Evolutionary conservation across 2,888 invertebrate species (phyloP), one percentile per base, ranked within the genome.

Genomic region (Aleiodes alternator): DNA sequence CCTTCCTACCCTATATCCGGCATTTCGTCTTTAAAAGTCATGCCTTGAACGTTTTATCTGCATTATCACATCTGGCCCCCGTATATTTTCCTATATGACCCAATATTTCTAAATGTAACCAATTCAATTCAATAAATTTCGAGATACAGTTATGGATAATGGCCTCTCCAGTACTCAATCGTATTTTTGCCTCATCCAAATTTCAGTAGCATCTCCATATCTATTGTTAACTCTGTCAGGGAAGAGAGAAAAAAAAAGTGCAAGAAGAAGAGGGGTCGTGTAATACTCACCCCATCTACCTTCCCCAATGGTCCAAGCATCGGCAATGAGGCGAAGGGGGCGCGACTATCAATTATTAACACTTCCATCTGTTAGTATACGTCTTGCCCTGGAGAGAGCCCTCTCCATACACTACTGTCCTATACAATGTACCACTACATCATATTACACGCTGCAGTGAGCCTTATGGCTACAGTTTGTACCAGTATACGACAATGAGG

Each of bases 281-380:
- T n/a, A 64, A 71, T 68, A 56, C 72, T 57, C 76, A 51, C 56
- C 79, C 79, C 77, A 76, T 78, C 74, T 59, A 72, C 56, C 16
- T 69, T 14, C 76, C 79, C 72, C 74, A 69, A 53, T 53, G 14
- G 66, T 73, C 48, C 72, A 59, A 55, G 70, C 76, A 78, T 76
- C 76, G 73, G 73, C 71, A 59, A 73, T 69, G 69, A 31, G 43
- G 43, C 43, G 70, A 83, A 80, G 81, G 85, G 87, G 88, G 85
- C 86, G 84, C 84, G 86, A 86, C 85, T 84, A 88, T 88, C 87
- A 87, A 88, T 88, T 88, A 88, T 88, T 88, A 88, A 88, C 87
- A 88, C 87, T 85, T 88, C 88, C 88, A 88, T 88, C 88, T 88
- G 88, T 88, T 85, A 83, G 85, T 85, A 86, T 69, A 71, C 75